These are phyloP conservation scores for Rhineura floridana DNA, from an alignment of 2,113 vertebrate species.

Conservation along the genomic window DNA sequence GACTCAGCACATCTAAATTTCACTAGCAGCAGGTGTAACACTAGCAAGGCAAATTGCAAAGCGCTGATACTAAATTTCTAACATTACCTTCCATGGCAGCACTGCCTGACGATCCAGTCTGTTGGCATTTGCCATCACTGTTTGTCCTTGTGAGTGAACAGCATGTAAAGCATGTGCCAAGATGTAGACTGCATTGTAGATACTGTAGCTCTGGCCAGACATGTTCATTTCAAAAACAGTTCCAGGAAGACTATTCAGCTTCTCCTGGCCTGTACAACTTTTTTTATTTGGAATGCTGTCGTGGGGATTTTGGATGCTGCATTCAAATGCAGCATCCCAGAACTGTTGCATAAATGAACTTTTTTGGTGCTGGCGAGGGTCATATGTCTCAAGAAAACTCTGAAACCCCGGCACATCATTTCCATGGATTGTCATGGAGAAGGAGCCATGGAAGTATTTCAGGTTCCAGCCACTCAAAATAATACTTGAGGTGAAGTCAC, in stretches of 20 bases:
- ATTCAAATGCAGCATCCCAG: background rate
- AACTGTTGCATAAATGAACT: background rate
- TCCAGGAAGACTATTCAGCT: background rate
- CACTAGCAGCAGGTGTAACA: too few species aligned
- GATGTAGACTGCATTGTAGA: constrained; percentile 6
- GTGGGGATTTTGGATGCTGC: background rate
- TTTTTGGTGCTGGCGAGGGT: background rate
- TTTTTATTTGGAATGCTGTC: background rate
- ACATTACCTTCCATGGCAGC: background rate
- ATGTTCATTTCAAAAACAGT: background rate
- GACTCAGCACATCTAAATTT: too few species aligned
- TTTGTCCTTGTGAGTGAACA: background rate
- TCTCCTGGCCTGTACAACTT: background rate
- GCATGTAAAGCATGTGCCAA: background rate
- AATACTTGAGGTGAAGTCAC: background rate
- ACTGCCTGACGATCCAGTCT: background rate
- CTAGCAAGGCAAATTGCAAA: too few species aligned
- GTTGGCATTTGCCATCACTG: background rate
- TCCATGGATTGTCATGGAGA: background rate
- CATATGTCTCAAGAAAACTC: background rate
- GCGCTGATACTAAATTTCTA: too few species aligned
- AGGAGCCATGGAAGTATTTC: constrained; percentile 1
- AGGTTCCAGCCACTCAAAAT: background rate
- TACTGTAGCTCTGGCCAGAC: background rate
- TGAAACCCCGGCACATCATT: background rate